Base-by-base conservation (phyloP, 2,797 vertebrate genomes). In the Neomorphus geoffroyi region DNA sequence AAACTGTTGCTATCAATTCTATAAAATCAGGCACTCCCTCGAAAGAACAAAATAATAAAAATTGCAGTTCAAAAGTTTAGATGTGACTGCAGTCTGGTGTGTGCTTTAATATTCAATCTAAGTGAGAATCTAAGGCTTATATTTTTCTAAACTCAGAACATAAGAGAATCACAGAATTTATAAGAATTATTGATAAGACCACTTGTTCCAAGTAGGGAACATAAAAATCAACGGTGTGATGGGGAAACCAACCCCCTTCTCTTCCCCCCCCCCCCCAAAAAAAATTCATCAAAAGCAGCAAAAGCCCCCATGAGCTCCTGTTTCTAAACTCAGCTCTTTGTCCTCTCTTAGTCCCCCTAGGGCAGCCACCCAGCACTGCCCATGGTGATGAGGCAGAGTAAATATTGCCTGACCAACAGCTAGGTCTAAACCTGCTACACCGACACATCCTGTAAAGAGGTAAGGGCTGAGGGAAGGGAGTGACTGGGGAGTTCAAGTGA, bases 1-100 rank as follows among this genome's bases (percentile, higher is more conserved):
- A 93, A 97, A 96, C 93, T 97, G 92, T 94, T 96, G 91, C 94
- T 95, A 97, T 97, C 97, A 96, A 96, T 96, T 97, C 96, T 62
- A 93, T 85, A 96, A 95, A 96, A 97, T 92, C 96, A 94, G 92
- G 9, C 53, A 66, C 71, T 93, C 93, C 92, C 96, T 92, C 56
- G 66, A 70, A 93, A 90, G 91, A 92, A 91, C 53, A 88, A 97
- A 97, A 96, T 93, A 96, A 96, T 94, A 97, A 97, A 97, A 96
- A 93, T 5, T 58, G 83, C 77, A 94, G 94, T 97, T 97, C 95
- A 97, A 95, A 96, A 97, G 96, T 97, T 97, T 97, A 97, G 92
- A 91, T 94, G 80, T 95, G 96, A 96, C 83, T 97, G 96, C 86
- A 93, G 90, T 67, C 77, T 88, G 95, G 74, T 83, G 67, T 93